Evolutionary conservation across 2,888 invertebrate genomes (phyloP).

Genomic region (Lepidocyrtinus sp.): DNA sequence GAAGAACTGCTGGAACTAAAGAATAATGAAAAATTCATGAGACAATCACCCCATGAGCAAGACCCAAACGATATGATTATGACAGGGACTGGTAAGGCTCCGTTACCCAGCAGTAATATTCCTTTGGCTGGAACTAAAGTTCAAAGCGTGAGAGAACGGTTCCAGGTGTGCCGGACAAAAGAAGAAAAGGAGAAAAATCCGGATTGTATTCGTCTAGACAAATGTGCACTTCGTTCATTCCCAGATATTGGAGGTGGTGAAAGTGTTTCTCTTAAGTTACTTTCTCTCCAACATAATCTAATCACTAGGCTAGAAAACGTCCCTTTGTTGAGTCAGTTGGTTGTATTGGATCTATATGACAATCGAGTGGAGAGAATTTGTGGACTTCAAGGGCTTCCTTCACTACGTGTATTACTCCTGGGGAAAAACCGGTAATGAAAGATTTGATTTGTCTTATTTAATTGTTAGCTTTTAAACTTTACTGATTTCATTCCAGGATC

Average conservation of each 20-base stretch:
- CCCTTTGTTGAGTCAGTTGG: constrained; percentile 81
- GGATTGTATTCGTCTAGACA: constrained; percentile 90
- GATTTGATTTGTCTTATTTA: background rate
- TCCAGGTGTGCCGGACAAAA: constrained; percentile 79
- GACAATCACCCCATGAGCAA: background rate
- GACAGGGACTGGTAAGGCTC: constrained; percentile 32
- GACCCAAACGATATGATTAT: constrained; percentile 35
- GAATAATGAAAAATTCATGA: background rate
- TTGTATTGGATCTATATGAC: constrained; percentile 94
- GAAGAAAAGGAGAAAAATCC: constrained; percentile 88
- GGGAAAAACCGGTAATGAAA: constrained; percentile 87
- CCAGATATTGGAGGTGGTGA: constrained; percentile 64
- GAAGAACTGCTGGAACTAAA: background rate
- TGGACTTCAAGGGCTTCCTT: constrained; percentile 83
- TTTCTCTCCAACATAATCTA: constrained; percentile 94
- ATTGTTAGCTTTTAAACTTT: too few relatives aligned
- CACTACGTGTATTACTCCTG: constrained; percentile 87
- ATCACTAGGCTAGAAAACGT: constrained; percentile 80
- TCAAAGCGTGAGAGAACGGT: constrained; percentile 18
- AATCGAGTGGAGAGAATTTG: constrained; percentile 92
- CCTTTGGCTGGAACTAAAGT: constrained; percentile 8
- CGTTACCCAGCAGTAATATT: background rate
- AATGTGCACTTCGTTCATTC: constrained; percentile 73
- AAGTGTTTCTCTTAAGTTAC: constrained; percentile 73
- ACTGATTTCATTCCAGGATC: constrained; percentile 77